Percentiles rank a stretch among this genome's conserved stretches.
phyloP scores from a whole-genome alignment of 2,888 invertebrate genomes.

The Diloba caeruleocephala region DNA sequence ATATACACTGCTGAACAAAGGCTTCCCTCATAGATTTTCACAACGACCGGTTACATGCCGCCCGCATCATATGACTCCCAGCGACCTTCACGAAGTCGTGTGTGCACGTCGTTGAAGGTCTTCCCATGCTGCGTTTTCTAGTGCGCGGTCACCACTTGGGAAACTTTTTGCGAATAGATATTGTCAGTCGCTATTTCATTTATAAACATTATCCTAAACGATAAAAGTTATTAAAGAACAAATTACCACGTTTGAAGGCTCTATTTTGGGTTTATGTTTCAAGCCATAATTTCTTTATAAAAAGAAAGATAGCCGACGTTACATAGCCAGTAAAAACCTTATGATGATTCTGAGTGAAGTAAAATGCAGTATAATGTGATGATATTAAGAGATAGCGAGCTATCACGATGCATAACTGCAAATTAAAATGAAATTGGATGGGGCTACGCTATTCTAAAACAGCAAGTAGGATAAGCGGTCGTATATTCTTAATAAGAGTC shows the following conservation, averaged over 20 bases:
- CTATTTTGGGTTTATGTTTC: not conserved
- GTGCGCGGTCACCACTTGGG: too few relatives aligned
- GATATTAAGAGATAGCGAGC: constrained; percentile 3
- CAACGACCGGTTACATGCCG: too few relatives aligned
- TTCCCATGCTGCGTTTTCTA: too few relatives aligned
- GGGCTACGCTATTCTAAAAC: not conserved
- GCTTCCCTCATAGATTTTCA: too few relatives aligned
- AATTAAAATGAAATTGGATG: not conserved
- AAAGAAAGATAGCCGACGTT: constrained; percentile 2
- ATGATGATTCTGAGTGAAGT: constrained; percentile 12
- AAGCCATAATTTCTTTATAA: constrained; percentile 2
- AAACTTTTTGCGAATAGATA: too few relatives aligned
- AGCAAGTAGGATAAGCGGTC: too few relatives aligned
- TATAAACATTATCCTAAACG: not conserved
- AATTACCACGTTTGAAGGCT: constrained; percentile 1
- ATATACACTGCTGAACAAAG: too few relatives aligned
- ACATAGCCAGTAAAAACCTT: constrained; percentile 10
- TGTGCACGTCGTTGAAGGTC: too few relatives aligned
- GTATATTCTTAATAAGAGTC: too few relatives aligned
- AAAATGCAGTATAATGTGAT: not conserved
- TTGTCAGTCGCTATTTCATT: not conserved
- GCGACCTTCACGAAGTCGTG: too few relatives aligned
- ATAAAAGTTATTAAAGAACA: constrained; percentile 5
- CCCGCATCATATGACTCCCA: too few relatives aligned
- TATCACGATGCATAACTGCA: not conserved